Base-by-base conservation (phyloP, 2,113 vertebrate species). In the Paedocypris sp. region DNA sequence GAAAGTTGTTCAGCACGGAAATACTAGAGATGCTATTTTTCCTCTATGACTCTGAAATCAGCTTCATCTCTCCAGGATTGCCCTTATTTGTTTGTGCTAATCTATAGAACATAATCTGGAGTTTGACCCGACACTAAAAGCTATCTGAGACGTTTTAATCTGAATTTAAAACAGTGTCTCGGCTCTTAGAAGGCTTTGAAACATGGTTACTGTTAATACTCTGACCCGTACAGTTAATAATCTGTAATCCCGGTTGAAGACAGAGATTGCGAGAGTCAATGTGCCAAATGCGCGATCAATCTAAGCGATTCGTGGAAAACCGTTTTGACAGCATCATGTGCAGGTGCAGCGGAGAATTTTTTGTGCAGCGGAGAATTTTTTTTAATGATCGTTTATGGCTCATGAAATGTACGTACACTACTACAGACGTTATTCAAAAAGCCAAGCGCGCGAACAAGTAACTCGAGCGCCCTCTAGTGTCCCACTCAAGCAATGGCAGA, bases 401-500 rank as follows among this genome's bases (percentile, higher is more conserved):
- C n/a, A n/a, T n/a, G n/a, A n/a, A n/a, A n/a, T n/a, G n/a, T n/a
- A n/a, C n/a, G n/a, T n/a, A n/a, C n/a, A n/a, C n/a, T n/a, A n/a
- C n/a, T n/a, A n/a, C n/a, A n/a, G n/a, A n/a, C 8, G n/a, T 43
- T 46, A 15, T 18, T 36, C 31, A 46, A 10, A 9, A 62, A 61
- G 42, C 33, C 64, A 58, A 63, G 52, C 15, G 4, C 12, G 11
- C 13, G 4, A 19, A n/a, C 41, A 42, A 53, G n/a, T 32, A 26
- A 13, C 7, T 45, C 50, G n/a, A 51, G 64, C 38, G 66, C 47
- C 72, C 54, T 49, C 72, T 68, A 42, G 41, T 66, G 72, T 45
- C 45, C 5, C 1, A 7, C n/a, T 8, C 5, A 32, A 19, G 32
- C 4, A 51, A 12, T 11, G 7, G 29, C 11, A 19, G 10, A 33